phyloP scores from a whole-genome alignment of 2,797 vertebrate species.

The Trachops cirrhosus region DNA sequence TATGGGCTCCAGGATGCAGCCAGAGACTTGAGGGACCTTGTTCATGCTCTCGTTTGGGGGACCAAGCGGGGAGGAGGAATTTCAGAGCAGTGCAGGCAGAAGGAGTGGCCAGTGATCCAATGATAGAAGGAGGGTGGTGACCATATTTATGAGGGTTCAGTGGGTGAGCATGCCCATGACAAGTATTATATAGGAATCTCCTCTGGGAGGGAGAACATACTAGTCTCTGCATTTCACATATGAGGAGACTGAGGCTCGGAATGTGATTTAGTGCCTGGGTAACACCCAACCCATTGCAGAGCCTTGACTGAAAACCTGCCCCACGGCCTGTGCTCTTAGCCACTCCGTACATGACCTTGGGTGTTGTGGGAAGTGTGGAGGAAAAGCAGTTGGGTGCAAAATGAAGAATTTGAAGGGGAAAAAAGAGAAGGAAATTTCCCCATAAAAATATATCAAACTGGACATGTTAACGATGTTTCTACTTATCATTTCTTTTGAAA shows the following conservation, averaged over 20 bases:
- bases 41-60: not conserved
- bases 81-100: not conserved
- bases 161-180: accelerated
- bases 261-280: not conserved
- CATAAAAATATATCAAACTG: not conserved
- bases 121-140: accelerated
- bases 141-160: not conserved
- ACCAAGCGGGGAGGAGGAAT: accelerated
- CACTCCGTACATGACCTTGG: not conserved
- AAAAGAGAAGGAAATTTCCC: not conserved
- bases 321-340: not conserved
- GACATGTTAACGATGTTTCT: not conserved
- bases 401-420: not conserved
- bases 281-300: accelerated
- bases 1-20: not conserved
- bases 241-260: not conserved
- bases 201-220: not conserved
- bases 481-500: conserved; percentile 39
- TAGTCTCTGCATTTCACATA: not conserved
- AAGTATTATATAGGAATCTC: accelerated
- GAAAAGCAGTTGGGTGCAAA: not conserved
- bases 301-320: not conserved
- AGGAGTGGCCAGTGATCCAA: accelerated
- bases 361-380: not conserved
- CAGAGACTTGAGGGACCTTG: not conserved